phyloP scores from a whole-genome alignment of 2,888 invertebrate species.

The Emmelina monodactyla region DNA sequence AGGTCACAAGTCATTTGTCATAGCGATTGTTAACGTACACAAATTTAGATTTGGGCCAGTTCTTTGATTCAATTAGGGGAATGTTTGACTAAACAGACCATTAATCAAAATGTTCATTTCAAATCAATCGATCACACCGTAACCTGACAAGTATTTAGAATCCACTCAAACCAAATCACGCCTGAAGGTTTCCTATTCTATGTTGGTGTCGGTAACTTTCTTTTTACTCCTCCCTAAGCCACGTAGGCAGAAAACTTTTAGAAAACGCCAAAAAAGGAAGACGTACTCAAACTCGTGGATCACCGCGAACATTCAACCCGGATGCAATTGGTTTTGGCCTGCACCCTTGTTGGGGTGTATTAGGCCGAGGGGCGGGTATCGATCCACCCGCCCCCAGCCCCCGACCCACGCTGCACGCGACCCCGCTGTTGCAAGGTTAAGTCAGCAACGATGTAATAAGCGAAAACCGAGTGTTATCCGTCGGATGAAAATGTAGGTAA shows the following conservation, averaged over 20 bases:
- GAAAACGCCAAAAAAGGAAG: too few relatives aligned
- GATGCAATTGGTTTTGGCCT: neutral
- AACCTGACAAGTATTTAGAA: too few relatives aligned
- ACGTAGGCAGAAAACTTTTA: too few relatives aligned
- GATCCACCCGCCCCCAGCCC: constrained; percentile 36
- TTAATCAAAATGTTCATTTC: neutral
- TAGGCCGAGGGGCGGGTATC: constrained; percentile 56
- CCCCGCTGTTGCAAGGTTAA: neutral
- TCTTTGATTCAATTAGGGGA: neutral
- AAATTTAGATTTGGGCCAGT: neutral
- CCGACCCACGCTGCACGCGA: neutral
- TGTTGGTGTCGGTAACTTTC: too few relatives aligned
- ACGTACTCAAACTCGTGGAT: too few relatives aligned
- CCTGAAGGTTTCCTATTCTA: too few relatives aligned
- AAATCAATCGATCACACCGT: neutral
- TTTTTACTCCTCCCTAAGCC: too few relatives aligned
- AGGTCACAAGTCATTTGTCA: neutral
- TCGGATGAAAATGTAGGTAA: too few relatives aligned
- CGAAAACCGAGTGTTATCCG: too few relatives aligned
- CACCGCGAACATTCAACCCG: too few relatives aligned
- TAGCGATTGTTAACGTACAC: neutral
- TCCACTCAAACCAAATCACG: too few relatives aligned
- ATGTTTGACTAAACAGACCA: neutral
- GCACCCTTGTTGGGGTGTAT: constrained; percentile 37
- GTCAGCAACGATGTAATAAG: too few relatives aligned